Evolutionary conservation across 2,888 invertebrate genomes (phyloP).

Genomic region (Limenitis camilla): DNA sequence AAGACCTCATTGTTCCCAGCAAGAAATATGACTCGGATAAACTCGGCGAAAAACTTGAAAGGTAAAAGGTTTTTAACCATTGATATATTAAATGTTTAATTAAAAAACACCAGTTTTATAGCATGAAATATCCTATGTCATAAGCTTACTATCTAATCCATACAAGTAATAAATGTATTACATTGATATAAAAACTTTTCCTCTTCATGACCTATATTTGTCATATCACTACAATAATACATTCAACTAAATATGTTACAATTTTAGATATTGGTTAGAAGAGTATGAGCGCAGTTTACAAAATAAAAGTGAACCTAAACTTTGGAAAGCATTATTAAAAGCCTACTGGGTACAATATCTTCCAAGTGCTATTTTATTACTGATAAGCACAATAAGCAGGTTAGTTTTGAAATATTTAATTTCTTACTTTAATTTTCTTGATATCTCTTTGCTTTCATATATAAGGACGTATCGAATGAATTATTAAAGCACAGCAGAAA

Average conservation of each 20-base stretch:
- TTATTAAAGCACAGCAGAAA: too few species aligned
- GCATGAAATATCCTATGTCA: too few species aligned
- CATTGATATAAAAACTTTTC: too few species aligned
- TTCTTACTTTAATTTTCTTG: background rate
- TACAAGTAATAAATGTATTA: too few species aligned
- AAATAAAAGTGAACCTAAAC: constrained; percentile 69
- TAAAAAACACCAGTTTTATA: too few species aligned
- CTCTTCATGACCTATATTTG: constrained; percentile 44
- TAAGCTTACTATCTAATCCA: too few species aligned
- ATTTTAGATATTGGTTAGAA: constrained; percentile 64
- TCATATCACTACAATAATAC: background rate
- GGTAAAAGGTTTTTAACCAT: too few species aligned
- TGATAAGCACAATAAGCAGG: constrained; percentile 68
- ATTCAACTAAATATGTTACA: background rate
- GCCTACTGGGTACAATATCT: constrained; percentile 74
- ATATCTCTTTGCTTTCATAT: too few species aligned
- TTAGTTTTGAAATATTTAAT: constrained; percentile 30
- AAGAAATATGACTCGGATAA: constrained; percentile 75
- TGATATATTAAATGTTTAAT: too few species aligned
- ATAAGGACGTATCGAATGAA: too few species aligned
- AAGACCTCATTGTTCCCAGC: constrained; percentile 77
- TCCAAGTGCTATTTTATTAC: constrained; percentile 71
- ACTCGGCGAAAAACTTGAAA: constrained; percentile 76
- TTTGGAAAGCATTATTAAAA: constrained; percentile 70
- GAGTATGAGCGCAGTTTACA: constrained; percentile 62